Conservation (phyloP, 1,140 invertebrate species). For the Nixonia krombeini region DNA sequence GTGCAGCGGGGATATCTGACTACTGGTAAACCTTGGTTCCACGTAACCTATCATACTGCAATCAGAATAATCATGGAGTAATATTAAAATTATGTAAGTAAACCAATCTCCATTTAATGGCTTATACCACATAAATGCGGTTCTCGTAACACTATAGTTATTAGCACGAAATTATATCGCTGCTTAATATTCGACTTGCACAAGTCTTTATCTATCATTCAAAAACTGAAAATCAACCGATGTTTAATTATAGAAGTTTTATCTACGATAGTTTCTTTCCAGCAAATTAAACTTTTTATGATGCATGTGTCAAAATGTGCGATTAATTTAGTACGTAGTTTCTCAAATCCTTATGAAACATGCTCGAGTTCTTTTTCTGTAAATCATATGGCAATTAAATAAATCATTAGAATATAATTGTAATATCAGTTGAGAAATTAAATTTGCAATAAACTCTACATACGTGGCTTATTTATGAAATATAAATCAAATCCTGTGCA, state of each 20-base stretch:
- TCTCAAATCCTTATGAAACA: too few species aligned
- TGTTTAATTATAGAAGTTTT: slow-evolving; percentile 17
- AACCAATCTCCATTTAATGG: slow-evolving; percentile 18
- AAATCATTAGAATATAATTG: too few species aligned
- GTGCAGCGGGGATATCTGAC: slow-evolving; percentile 15
- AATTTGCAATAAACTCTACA: too few species aligned
- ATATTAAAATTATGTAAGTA: slow-evolving; percentile 34
- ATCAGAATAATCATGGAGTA: slow-evolving; percentile 23
- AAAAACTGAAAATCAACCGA: slow-evolving; percentile 11
- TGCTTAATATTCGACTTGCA: slow-evolving; percentile 29
- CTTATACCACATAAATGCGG: slow-evolving; percentile 8
- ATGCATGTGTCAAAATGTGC: too few species aligned
- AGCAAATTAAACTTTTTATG: too few species aligned
- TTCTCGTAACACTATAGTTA: slow-evolving; percentile 9
- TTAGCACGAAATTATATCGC: slow-evolving; percentile 18
- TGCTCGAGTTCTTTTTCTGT: too few species aligned
- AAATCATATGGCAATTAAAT: too few species aligned
- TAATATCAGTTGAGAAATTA: too few species aligned
- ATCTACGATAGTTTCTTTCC: too few species aligned
- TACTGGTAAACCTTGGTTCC: slow-evolving; percentile 6
- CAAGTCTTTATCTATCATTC: slow-evolving; percentile 22
- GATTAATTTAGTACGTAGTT: too few species aligned
- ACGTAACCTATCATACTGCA: slow-evolving; percentile 18
- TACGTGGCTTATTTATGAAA: too few species aligned
- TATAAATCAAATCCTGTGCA: too few species aligned